These are phyloP conservation scores for Xiphias gladius DNA, from an alignment of 2,113 vertebrate genomes.

Conservation along the genomic window DNA sequence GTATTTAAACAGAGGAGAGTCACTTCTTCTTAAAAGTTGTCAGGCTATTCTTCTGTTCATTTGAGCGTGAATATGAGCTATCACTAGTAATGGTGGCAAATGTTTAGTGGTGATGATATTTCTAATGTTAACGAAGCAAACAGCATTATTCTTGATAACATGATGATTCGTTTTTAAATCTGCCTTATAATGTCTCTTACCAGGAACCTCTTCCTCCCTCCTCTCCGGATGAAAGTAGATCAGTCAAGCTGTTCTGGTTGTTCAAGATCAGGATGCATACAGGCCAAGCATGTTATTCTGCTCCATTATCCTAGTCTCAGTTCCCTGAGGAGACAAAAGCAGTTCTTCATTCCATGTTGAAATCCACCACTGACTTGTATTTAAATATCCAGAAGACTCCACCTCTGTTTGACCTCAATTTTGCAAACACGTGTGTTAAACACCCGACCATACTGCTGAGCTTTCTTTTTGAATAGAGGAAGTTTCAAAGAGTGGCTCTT, in stretches of 20 bases:
- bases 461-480: not conserved
- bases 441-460: not conserved
- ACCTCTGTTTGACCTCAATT: slow-evolving; percentile 45
- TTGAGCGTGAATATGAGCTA: not conserved
- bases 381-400: slow-evolving; percentile 64
- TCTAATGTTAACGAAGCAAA: not conserved
- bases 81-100: not conserved
- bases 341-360: not conserved
- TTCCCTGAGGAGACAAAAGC: not conserved
- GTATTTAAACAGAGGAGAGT: not conserved
- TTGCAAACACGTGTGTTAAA: not conserved
- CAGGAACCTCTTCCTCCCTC: slow-evolving; percentile 9
- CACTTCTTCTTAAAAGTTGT: not conserved
- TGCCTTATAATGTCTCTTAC: slow-evolving; percentile 53
- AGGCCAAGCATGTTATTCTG: not conserved
- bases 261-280: not conserved
- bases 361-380: not conserved
- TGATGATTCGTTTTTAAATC: not conserved
- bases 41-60: not conserved
- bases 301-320: not conserved
- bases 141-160: not conserved
- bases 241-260: not conserved
- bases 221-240: slow-evolving; percentile 8
- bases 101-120: not conserved
- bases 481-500: not conserved